Evolutionary conservation across 1,140 invertebrate genomes (phyloP).

Genomic region (Zaprionus davidi): DNA sequence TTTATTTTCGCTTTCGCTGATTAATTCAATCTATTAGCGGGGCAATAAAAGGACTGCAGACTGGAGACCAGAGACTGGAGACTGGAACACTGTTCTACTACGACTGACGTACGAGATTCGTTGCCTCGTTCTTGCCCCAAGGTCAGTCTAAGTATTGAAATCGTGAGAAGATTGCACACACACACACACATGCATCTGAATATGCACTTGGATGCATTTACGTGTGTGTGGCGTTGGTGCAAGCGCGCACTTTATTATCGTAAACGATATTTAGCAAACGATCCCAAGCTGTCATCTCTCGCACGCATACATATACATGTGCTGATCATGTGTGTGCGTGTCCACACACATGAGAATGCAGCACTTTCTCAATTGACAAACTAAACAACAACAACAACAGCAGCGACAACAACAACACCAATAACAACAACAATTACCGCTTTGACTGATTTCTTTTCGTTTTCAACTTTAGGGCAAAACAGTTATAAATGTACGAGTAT

Average conservation of each 20-base stretch:
- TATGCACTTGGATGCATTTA: neutral
- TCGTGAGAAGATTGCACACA: neutral
- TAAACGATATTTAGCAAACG: neutral
- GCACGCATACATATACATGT: neutral
- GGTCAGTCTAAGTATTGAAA: slow-evolving; percentile 29
- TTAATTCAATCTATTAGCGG: slow-evolving; percentile 66
- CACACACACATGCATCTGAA: neutral
- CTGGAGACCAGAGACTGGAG: too few relatives aligned
- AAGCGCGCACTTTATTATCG: neutral
- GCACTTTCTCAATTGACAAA: slow-evolving; percentile 64
- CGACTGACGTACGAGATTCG: neutral
- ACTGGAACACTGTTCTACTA: neutral
- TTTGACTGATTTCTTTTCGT: slow-evolving; percentile 41
- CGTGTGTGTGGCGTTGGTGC: neutral
- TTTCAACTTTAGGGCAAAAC: slow-evolving; percentile 37
- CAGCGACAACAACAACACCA: slow-evolving; percentile 43
- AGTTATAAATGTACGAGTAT: neutral
- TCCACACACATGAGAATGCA: neutral
- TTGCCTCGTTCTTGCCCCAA: slow-evolving; percentile 27
- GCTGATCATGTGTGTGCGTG: neutral
- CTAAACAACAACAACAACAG: slow-evolving; percentile 55
- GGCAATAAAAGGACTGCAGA: slow-evolving; percentile 62
- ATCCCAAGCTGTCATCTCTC: slow-evolving; percentile 19
- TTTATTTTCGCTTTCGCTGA: slow-evolving; percentile 34
- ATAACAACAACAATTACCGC: slow-evolving; percentile 2